These are phyloP conservation scores for Acanthurus tractus DNA, from an alignment of 2,797 vertebrate species.

Conservation along the genomic window DNA sequence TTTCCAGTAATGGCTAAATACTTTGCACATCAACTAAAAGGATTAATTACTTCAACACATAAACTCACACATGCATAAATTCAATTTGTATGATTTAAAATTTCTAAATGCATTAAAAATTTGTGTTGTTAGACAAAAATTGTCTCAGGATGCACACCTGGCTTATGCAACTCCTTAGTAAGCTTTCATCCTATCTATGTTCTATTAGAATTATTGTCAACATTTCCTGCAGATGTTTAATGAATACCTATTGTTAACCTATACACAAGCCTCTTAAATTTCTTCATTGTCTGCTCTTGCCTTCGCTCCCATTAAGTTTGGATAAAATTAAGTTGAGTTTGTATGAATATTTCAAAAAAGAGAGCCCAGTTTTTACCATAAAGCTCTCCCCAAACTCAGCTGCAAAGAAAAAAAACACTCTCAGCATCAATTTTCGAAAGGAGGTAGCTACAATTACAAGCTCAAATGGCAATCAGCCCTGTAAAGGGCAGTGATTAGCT, in stretches of 20 bases:
- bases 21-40: background rate
- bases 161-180: background rate
- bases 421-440: background rate
- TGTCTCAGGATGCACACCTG: background rate
- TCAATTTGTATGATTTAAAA: background rate
- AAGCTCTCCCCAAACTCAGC: background rate
- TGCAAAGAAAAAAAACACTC: background rate
- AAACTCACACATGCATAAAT: background rate
- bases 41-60: background rate
- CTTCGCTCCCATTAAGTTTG: background rate
- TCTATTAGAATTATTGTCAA: background rate
- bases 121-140: background rate
- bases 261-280: background rate
- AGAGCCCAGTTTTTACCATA: background rate
- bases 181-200: constrained; percentile 14
- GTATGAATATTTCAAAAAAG: background rate
- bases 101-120: background rate
- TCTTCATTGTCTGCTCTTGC: background rate
- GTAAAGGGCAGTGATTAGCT: constrained; percentile 1
- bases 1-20: background rate
- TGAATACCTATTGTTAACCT: background rate
- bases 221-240: constrained; percentile 23
- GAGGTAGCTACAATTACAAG: background rate
- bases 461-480: background rate
- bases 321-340: background rate